These are phyloP conservation scores for Fragum sueziense DNA, from an alignment of 2,888 invertebrate species.

Conservation along the genomic window DNA sequence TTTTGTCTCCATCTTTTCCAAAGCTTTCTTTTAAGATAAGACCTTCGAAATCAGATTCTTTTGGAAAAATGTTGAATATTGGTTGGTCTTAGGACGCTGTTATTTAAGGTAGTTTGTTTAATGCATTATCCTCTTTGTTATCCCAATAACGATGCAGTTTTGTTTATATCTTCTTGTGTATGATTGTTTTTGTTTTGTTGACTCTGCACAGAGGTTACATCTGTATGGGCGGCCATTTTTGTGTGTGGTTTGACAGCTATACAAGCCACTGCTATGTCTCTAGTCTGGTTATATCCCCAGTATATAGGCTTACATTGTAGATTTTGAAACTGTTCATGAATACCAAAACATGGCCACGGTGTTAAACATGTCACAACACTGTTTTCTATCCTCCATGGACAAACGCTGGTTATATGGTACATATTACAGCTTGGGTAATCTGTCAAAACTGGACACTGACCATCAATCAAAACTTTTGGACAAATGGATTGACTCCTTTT, in stretches of 20 bases:
- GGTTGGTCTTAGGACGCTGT: too few species aligned
- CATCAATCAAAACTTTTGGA: not conserved
- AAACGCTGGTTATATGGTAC: not conserved
- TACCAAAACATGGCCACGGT: not conserved
- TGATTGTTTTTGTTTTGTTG: too few species aligned
- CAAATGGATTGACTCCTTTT: not conserved
- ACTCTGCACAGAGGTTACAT: too few species aligned
- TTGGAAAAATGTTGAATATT: too few species aligned
- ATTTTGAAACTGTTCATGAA: not conserved
- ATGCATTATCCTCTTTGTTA: too few species aligned
- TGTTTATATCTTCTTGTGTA: too few species aligned
- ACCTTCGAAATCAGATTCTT: too few species aligned
- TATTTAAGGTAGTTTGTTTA: too few species aligned
- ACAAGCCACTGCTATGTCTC: not conserved
- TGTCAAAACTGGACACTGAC: not conserved
- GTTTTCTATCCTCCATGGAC: slow-evolving; percentile 2
- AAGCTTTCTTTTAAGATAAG: too few species aligned
- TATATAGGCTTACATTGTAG: not conserved
- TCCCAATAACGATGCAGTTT: too few species aligned
- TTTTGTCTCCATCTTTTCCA: too few species aligned
- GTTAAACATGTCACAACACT: not conserved
- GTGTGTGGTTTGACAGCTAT: slow-evolving; percentile 1
- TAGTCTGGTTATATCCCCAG: not conserved
- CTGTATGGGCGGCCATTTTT: too few species aligned
- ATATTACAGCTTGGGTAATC: not conserved